phyloP scores from a whole-genome alignment of 2,113 vertebrate genomes.

The Corythaeola cristata region DNA sequence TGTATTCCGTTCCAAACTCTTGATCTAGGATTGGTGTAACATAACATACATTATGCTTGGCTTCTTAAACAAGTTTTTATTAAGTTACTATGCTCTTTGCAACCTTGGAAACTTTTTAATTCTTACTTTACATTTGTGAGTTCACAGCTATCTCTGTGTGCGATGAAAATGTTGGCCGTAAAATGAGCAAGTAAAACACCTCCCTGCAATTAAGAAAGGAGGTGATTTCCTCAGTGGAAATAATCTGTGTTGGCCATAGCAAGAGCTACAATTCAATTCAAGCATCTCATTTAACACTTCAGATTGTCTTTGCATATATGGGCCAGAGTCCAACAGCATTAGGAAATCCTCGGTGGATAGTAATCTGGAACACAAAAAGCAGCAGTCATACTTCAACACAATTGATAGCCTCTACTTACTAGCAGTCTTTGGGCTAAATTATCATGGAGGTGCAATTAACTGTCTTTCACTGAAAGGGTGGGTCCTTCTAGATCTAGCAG shows the following conservation, averaged over 20 bases:
- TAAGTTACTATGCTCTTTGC: not conserved
- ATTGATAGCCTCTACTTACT: constrained; percentile 43
- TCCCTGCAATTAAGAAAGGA: constrained; percentile 38
- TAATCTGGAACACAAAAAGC: constrained; percentile 65
- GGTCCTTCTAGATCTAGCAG: constrained; percentile 38
- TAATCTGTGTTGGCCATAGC: not conserved
- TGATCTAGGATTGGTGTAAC: not conserved
- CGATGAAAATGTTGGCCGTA: not conserved
- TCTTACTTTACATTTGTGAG: constrained; percentile 4
- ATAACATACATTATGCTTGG: not conserved
- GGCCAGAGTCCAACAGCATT: constrained; percentile 55
- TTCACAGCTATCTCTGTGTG: not conserved
- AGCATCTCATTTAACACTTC: constrained; percentile 47
- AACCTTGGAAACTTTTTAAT: not conserved
- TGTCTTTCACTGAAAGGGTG: constrained; percentile 44
- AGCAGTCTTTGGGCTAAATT: constrained; percentile 6
- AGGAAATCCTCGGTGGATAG: constrained; percentile 69
- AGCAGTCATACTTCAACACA: constrained; percentile 65
- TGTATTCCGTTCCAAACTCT: constrained; percentile 11
- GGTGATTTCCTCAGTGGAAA: constrained; percentile 42
- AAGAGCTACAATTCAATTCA: constrained; percentile 29
- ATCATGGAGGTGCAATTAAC: constrained; percentile 52
- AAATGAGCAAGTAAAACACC: not conserved
- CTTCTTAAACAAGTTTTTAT: constrained; percentile 4
- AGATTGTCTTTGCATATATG: constrained; percentile 41